Conservation (phyloP, 2,888 invertebrate genomes). For the Rutpela maculata region DNA sequence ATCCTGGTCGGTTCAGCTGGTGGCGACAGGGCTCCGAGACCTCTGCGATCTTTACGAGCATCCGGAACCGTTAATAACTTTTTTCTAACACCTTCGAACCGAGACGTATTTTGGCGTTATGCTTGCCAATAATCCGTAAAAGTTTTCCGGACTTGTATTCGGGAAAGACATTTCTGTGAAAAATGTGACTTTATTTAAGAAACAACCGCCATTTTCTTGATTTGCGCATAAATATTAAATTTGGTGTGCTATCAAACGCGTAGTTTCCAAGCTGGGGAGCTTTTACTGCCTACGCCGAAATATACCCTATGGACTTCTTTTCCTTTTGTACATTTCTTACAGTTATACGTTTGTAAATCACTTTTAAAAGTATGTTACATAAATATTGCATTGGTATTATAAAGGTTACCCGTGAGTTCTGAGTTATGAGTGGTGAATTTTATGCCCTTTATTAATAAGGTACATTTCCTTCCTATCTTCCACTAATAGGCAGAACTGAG, state of each 20-base stretch:
- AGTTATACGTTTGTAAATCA: neutral
- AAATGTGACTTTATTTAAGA: constrained; percentile 54
- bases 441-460: too few species aligned
- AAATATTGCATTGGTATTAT: neutral
- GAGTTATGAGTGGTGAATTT: too few species aligned
- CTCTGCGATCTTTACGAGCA: constrained; percentile 41
- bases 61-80: constrained; percentile 44
- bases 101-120: constrained; percentile 38
- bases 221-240: constrained; percentile 54
- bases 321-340: neutral
- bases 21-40: constrained; percentile 34
- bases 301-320: neutral
- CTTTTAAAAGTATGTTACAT: neutral
- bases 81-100: constrained; percentile 41
- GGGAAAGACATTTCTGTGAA: constrained; percentile 51
- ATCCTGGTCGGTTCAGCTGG: constrained; percentile 35
- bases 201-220: constrained; percentile 52
- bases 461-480: too few species aligned
- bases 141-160: constrained; percentile 44
- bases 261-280: constrained; percentile 22
- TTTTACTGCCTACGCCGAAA: neutral
- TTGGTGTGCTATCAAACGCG: constrained; percentile 36
- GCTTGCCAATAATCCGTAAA: constrained; percentile 44
- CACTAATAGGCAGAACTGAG: too few species aligned
- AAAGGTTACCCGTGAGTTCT: too few species aligned